Evolutionary conservation across 2,888 invertebrate species (phyloP).

Genomic region (Ypsolopha sequella): DNA sequence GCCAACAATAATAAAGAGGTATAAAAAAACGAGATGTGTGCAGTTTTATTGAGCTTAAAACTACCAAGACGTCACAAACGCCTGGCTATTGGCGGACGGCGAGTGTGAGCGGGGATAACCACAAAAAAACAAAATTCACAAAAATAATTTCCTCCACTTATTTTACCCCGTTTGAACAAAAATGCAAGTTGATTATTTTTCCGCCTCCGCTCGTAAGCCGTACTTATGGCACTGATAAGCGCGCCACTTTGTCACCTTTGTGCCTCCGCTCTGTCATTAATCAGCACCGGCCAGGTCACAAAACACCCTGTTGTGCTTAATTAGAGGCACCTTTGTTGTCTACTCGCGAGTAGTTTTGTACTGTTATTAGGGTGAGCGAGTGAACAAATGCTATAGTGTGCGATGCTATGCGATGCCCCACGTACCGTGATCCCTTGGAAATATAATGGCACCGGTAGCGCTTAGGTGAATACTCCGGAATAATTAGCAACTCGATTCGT

Average conservation of each 20-base stretch:
- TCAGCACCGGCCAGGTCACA: background rate
- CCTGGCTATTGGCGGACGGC: no score
- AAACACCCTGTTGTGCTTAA: background rate
- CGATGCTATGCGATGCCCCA: background rate
- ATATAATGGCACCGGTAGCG: background rate
- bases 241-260: constrained; percentile 10
- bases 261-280: background rate
- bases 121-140: no score
- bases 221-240: constrained; percentile 7
- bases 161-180: no score
- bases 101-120: no score
- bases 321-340: background rate
- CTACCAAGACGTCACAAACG: no score
- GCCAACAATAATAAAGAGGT: no score
- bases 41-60: no score
- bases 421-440: background rate
- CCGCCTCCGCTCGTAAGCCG: no score
- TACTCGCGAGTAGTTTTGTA: background rate
- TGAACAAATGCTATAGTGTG: background rate
- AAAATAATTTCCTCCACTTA: no score
- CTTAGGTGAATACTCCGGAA: background rate
- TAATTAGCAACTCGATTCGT: no score
- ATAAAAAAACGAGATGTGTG: no score
- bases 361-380: background rate
- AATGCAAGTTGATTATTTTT: no score